A percentile compares a stretch with the other conserved stretches of the same genome.
phyloP scores from a whole-genome alignment of 2,797 vertebrate genomes.

The Triplophysa bombifrons region DNA sequence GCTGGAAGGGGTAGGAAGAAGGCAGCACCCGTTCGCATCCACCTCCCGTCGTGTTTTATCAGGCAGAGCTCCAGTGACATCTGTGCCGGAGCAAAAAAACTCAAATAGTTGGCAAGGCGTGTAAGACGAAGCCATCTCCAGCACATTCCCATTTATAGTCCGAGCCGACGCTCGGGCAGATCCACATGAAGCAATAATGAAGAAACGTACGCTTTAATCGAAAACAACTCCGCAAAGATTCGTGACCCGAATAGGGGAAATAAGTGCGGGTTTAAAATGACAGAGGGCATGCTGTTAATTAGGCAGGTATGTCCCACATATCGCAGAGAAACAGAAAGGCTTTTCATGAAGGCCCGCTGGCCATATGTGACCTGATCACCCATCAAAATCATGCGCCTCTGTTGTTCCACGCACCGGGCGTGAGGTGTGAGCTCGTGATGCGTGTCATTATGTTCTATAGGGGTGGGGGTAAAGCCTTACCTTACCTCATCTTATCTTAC shows the following conservation, averaged over 20 bases:
- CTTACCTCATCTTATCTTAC: too few species aligned
- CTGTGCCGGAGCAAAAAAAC: conserved; percentile 44
- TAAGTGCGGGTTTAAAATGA: conserved; percentile 12
- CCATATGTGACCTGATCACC: conserved; percentile 39
- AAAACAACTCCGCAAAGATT: neutral
- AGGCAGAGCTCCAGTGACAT: conserved; percentile 48
- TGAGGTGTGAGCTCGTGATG: conserved; percentile 7
- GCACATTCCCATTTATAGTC: conserved; percentile 44
- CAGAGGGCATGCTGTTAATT: conserved; percentile 33
- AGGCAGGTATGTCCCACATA: conserved; percentile 41
- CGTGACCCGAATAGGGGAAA: conserved; percentile 6
- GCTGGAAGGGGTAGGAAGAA: conserved; percentile 30
- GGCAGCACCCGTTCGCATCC: conserved; percentile 19
- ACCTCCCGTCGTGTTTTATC: conserved; percentile 33
- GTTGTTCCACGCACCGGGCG: conserved; percentile 35
- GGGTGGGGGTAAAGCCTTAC: neutral
- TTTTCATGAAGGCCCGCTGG: conserved; percentile 50
- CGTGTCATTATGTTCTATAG: neutral
- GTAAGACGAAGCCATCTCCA: conserved; percentile 34
- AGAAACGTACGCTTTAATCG: neutral
- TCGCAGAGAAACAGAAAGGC: conserved; percentile 51
- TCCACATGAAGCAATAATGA: neutral
- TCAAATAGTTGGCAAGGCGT: conserved; percentile 43
- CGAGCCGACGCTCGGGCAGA: neutral
- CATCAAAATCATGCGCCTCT: conserved; percentile 44